Percentiles rank a stretch among this genome's conserved stretches.
These are phyloP conservation scores for Myripristis jacobus DNA, from an alignment of 2,797 vertebrate genomes.

Conservation along the genomic window DNA sequence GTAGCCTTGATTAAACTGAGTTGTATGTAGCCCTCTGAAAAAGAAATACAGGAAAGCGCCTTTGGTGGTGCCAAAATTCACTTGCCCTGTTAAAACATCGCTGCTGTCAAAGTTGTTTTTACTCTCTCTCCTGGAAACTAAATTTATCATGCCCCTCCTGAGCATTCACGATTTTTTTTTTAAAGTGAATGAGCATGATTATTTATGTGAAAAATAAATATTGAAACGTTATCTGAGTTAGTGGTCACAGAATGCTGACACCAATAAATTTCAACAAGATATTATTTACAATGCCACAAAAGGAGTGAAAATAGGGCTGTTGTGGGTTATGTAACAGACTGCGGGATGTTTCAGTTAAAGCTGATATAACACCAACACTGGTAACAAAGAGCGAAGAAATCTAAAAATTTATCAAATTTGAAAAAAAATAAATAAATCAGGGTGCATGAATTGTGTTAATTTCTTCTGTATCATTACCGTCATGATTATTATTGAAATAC, in stretches of 20 bases:
- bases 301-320: conserved; percentile 39
- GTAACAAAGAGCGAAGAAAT: conserved; percentile 13
- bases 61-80: conserved; percentile 77
- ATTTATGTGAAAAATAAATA: conserved; percentile 74
- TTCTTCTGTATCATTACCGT: not conserved
- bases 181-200: conserved; percentile 55
- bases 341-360: conserved; percentile 13
- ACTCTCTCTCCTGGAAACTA: conserved; percentile 74
- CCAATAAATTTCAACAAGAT: conserved; percentile 54
- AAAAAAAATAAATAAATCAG: not conserved
- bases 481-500: not conserved
- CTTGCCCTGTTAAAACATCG: conserved; percentile 74
- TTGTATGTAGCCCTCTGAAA: conserved; percentile 69
- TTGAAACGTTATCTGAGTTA: conserved; percentile 70
- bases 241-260: conserved; percentile 66
- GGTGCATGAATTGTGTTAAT: not conserved
- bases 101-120: conserved; percentile 76
- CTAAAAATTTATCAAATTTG: not conserved
- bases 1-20: conserved; percentile 77
- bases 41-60: conserved; percentile 73
- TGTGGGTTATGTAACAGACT: conserved; percentile 37
- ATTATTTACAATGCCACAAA: conserved; percentile 36
- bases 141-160: conserved; percentile 71
- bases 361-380: conserved; percentile 1
- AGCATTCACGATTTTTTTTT: conserved; percentile 33